Evolutionary conservation across 2,888 invertebrate genomes (phyloP).

Genomic region (Sinodicranocentrus sp.): DNA sequence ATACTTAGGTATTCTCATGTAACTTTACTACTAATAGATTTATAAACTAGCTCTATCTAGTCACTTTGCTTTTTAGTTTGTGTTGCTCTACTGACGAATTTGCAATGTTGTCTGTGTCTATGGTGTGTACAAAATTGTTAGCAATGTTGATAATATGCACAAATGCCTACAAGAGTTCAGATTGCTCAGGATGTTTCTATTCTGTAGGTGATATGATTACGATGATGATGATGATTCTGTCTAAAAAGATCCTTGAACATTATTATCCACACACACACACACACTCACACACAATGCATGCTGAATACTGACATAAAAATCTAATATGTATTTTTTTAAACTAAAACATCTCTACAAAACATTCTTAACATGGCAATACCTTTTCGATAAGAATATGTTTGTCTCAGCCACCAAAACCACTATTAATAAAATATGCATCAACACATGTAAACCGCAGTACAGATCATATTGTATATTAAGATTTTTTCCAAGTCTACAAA

Average conservation of each 20-base stretch:
- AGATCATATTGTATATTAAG: background rate
- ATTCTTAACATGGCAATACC: background rate
- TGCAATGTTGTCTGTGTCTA: conserved; percentile 10
- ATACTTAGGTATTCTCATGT: conserved; percentile 1
- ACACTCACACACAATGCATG: background rate
- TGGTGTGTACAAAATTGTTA: background rate
- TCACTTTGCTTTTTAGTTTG: background rate
- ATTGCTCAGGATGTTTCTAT: background rate
- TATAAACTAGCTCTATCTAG: conserved; percentile 4
- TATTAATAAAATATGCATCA: too few species aligned
- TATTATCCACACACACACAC: background rate
- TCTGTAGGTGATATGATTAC: conserved; percentile 4
- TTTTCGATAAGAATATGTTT: too few species aligned
- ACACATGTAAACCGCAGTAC: too few species aligned
- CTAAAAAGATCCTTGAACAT: conserved; percentile 1
- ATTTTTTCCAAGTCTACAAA: conserved; percentile 4
- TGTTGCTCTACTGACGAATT: conserved; percentile 7
- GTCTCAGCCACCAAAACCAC: too few species aligned
- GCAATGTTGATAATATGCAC: conserved; percentile 2
- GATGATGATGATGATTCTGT: background rate
- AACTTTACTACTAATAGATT: conserved; percentile 1
- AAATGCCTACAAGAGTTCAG: background rate
- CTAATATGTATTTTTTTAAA: background rate
- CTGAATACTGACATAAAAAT: background rate
- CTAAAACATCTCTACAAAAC: background rate